Evolutionary conservation across 2,888 invertebrate species (phyloP).

Genomic region (Fragum fragum): DNA sequence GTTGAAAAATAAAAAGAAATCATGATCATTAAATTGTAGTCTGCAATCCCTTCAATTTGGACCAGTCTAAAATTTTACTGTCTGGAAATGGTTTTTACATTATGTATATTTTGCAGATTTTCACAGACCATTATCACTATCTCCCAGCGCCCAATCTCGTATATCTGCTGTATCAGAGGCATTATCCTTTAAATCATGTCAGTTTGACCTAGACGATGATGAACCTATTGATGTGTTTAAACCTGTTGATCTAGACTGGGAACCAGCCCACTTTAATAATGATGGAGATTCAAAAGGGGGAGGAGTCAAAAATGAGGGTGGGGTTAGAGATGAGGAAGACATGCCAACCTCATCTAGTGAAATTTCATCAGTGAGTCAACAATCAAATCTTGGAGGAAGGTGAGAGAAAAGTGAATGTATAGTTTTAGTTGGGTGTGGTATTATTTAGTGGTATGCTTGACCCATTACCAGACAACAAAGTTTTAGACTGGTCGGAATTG

Average conservation of each 20-base stretch:
- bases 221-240: conserved; percentile 17
- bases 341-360: not conserved
- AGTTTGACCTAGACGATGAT: conserved; percentile 43
- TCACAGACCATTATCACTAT: conserved; percentile 50
- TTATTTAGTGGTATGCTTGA: not conserved
- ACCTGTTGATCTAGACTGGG: not conserved
- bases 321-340: not conserved
- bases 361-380: not conserved
- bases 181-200: conserved; percentile 62
- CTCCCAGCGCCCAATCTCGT: conserved; percentile 17
- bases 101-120: conserved; percentile 46
- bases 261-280: not conserved
- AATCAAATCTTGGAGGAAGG: conserved; percentile 17
- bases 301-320: conserved; percentile 7
- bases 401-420: not conserved
- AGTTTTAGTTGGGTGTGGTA: not conserved
- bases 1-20: no score
- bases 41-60: no score
- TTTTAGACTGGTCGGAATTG: not conserved
- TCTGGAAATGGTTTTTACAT: no score
- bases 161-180: conserved; percentile 46
- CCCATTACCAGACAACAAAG: conserved; percentile 2
- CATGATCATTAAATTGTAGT: no score
- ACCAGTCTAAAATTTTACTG: no score
- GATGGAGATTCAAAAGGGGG: conserved; percentile 7